phyloP scores from a whole-genome alignment of 2,888 invertebrate genomes.

The Andrena dorsata region DNA sequence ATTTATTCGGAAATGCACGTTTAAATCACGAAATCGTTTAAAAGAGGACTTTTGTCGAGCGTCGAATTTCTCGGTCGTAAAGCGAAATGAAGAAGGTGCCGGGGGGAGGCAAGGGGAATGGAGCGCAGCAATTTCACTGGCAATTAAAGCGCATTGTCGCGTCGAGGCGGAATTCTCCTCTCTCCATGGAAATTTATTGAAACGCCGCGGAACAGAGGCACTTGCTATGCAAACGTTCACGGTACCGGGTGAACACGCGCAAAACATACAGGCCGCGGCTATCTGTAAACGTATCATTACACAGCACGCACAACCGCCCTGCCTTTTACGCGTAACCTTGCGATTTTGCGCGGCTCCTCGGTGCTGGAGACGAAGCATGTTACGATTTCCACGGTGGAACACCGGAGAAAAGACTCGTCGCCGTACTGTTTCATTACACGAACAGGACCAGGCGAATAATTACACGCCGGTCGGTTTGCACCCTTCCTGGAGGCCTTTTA shows the following conservation, averaged over 20 bases:
- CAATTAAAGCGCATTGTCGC: constrained; percentile 44
- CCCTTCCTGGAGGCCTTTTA: constrained; percentile 7
- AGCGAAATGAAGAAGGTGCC: constrained; percentile 1
- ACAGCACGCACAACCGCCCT: constrained; percentile 9
- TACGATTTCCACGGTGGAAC: constrained; percentile 36
- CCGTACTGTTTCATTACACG: constrained; percentile 19
- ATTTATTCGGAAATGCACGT: background rate
- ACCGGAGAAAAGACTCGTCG: background rate
- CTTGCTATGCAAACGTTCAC: constrained; percentile 49
- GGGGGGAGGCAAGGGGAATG: background rate
- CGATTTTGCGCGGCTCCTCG: constrained; percentile 41
- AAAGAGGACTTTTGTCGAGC: background rate
- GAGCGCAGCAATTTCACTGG: background rate
- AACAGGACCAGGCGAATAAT: constrained; percentile 28
- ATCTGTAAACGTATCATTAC: constrained; percentile 67
- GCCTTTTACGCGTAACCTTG: constrained; percentile 50
- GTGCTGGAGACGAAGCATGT: constrained; percentile 7
- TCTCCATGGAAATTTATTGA: constrained; percentile 21
- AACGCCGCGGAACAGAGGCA: constrained; percentile 11
- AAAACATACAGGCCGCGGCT: constrained; percentile 66
- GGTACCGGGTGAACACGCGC: constrained; percentile 60
- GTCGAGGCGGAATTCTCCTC: constrained; percentile 2
- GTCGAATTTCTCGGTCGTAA: background rate
- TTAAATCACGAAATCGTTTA: background rate
- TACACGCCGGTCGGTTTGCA: background rate